These are phyloP conservation scores for Hirtodrosophila cameraria DNA, from an alignment of 2,888 invertebrate species.

Conservation along the genomic window DNA sequence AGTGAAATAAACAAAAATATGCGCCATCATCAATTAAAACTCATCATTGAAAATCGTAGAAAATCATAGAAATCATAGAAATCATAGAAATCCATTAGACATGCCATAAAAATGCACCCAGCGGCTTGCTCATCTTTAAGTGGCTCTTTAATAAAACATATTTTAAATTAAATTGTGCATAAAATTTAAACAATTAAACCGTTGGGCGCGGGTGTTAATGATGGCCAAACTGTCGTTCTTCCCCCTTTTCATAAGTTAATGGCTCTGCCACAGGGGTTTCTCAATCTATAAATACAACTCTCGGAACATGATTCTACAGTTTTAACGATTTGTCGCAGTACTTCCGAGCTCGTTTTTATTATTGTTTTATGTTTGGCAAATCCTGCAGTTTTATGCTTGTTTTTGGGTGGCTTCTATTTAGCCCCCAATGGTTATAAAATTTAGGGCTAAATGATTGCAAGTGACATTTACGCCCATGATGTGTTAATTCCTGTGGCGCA, in stretches of 20 bases:
- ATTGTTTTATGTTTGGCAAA: constrained; percentile 63
- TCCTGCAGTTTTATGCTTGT: constrained; percentile 56
- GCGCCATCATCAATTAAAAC: constrained; percentile 50
- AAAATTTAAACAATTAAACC: constrained; percentile 75
- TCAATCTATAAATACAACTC: constrained; percentile 63
- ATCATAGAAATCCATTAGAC: constrained; percentile 71
- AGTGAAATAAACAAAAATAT: constrained; percentile 21
- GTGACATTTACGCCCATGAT: constrained; percentile 59
- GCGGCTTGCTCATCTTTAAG: constrained; percentile 47
- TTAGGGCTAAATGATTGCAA: constrained; percentile 52
- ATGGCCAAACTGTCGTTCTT: constrained; percentile 37
- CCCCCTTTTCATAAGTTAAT: constrained; percentile 47
- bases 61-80: constrained; percentile 45
- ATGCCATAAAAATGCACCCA: constrained; percentile 53
- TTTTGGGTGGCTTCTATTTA: constrained; percentile 64
- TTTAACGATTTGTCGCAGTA: constrained; percentile 62
- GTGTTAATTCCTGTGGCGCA: constrained; percentile 70
- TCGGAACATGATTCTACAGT: constrained; percentile 37
- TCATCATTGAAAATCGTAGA: constrained; percentile 44
- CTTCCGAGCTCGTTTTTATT: constrained; percentile 63
- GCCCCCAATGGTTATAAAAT: constrained; percentile 15
- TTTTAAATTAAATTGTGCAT: constrained; percentile 77
- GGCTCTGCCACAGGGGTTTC: constrained; percentile 46
- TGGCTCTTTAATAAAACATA: constrained; percentile 78
- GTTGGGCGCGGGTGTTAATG: constrained; percentile 56